Base-by-base conservation (phyloP, 2,797 vertebrate species). In the Chiroxiphia lanceolata region DNA sequence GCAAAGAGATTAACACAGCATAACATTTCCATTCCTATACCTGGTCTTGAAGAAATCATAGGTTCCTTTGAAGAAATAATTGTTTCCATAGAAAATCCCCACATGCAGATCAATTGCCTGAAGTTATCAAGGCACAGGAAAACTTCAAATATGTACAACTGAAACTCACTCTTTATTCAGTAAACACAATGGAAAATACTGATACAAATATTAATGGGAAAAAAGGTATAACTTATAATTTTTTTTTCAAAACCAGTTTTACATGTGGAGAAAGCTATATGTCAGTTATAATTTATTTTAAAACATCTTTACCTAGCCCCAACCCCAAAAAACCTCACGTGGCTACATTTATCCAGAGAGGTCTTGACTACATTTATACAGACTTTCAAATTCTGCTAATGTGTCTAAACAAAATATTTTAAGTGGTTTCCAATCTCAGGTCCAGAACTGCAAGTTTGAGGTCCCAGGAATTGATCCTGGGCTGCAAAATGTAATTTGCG, bases 21-120 rank as follows among this genome's bases (percentile, higher is more conserved):
- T 20, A 94, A 68, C 10, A 31, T 89, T 93, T 70, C 10, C 3
- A n/a, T 77, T 87, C 23, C 15, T 79, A 9, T 67, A 54, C 25
- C 33, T 80, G 70, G 13, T 85, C 70, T 89, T 92, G 45, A 94
- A 79, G 61, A 84, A 79, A 83, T 93, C 67, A 82, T 17, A 70
- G 15, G 3, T 53, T 91, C 15, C 40, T 67, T 87, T 90, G 82
- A 89, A 87, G 51, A 87, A 91, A 68, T 64, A 95, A 75, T 80
- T 77, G 7, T 33, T 92, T 89, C 86, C 67, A 19, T 61, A 20
- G 64, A 80, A 83, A 67, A 70, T 64, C 33, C 16, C 6, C 70
- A 50, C 25, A 57, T 47, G 48, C 34, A 82, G 56, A 65, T n/a
- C 56, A 80, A 83, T 47, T 64, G 11, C 19, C 33, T 74, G 48